phyloP scores from a whole-genome alignment of 1,140 invertebrate genomes.

The Conus betulinus region DNA sequence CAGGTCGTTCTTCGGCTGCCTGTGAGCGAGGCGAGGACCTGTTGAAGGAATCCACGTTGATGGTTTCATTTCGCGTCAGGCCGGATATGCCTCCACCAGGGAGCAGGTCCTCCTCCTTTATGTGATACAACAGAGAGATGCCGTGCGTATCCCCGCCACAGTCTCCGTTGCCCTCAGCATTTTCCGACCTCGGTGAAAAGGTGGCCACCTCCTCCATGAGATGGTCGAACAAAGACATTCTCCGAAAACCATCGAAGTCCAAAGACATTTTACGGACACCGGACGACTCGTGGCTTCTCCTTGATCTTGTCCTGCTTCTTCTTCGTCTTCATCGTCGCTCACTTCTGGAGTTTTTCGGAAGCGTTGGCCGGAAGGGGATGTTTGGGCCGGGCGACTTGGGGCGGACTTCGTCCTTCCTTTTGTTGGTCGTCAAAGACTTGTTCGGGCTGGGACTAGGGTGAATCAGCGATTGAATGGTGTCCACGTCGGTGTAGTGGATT shows the following conservation, averaged over 20 bases:
- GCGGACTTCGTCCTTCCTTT: background rate
- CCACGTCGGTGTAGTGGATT: background rate
- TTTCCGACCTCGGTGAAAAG: background rate
- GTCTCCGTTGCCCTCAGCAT: background rate
- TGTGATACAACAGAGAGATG: background rate
- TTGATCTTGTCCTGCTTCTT: background rate
- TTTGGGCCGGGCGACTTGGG: background rate
- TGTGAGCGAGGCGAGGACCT: background rate
- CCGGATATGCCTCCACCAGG: background rate
- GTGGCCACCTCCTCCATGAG: background rate
- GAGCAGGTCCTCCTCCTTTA: background rate
- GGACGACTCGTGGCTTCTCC: background rate
- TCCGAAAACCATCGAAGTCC: slow-evolving; percentile 1
- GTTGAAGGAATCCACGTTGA: background rate
- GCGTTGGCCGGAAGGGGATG: background rate
- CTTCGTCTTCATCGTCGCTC: background rate
- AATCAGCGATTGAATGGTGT: background rate
- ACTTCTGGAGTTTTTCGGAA: background rate
- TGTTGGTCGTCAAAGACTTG: background rate
- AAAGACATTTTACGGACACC: background rate
- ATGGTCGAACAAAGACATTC: background rate
- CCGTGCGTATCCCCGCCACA: background rate
- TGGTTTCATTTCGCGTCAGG: background rate
- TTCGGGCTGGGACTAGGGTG: background rate
- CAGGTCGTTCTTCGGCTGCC: background rate